A percentile compares a stretch with the other conserved stretches of the same genome.
These are phyloP conservation scores for Acyrthosiphon pisum DNA, from an alignment of 1,140 invertebrate species.

Conservation along the genomic window DNA sequence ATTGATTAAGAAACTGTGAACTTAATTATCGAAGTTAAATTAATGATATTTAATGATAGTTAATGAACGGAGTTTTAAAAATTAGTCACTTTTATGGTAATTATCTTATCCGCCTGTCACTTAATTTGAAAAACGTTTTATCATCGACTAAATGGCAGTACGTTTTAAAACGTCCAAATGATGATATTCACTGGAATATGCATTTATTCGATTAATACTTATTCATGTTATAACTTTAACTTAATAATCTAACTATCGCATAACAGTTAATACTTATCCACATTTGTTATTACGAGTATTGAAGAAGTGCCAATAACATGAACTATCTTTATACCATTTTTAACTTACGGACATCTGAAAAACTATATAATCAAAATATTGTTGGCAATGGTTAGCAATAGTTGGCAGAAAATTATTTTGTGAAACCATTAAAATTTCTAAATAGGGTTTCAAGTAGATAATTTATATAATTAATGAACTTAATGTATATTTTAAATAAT, in stretches of 20 bases:
- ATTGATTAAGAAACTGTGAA: background rate
- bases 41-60: background rate
- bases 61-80: background rate
- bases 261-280: background rate
- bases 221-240: background rate
- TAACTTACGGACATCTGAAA: background rate
- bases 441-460: slow-evolving; percentile 21
- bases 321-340: background rate
- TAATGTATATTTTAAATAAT: background rate
- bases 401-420: slow-evolving; percentile 25
- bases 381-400: background rate
- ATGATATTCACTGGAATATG: background rate
- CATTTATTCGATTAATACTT: background rate
- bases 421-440: slow-evolving; percentile 1
- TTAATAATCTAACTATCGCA: background rate
- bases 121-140: background rate
- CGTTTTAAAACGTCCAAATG: background rate
- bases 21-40: background rate
- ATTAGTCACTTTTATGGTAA: background rate
- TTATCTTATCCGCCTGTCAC: background rate
- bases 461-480: background rate
- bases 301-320: slow-evolving; percentile 17
- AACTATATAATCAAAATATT: slow-evolving; percentile 23
- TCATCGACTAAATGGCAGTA: background rate
- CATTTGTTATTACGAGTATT: slow-evolving; percentile 30